Base-by-base conservation (phyloP, 2,113 vertebrate genomes). In the Polyodon spathula region DNA sequence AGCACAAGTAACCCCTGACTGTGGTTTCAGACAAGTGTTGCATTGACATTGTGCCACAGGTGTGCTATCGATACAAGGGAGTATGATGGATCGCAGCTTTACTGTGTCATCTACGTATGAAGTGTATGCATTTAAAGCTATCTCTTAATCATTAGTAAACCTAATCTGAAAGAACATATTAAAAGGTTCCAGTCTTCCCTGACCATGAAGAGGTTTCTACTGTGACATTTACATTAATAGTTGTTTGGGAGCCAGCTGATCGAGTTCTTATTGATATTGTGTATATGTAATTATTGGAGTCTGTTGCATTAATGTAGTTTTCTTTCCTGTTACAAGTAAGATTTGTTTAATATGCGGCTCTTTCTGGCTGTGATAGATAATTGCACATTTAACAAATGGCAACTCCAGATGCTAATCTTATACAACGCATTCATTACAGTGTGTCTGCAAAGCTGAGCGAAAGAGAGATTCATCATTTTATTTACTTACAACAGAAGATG, bases 241-340 rank as follows among this genome's bases (percentile, higher is more conserved):
- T 81, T 73, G 78, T 83, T 78, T 84, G 70, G 68, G 65, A 79
- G 80, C 83, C 78, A 54, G 68, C 59, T 76, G 71, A 65, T 66
- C 65, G 39, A 66, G 77, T 67, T 6, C 79, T 77, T 73, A 76
- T 81, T 54, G 50, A 76, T 76, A 78, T 73, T 67, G 75, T 77
- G 79, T 83, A 88, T 87, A 80, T 76, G 81, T 86, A 85, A 87
- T 86, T 83, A 80, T 74, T 65, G 68, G 68, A 74, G 74, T 78
- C 68, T 75, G 78, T 83, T 84, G 81, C 83, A 76, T 77, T 86
- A 88, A 50, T 75, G 79, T 56, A 66, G 75, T 73, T 82, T 81
- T 83, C 80, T 76, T 76, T 79, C 79, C 81, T 71, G 77, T 84
- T 80, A 85, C 78, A 82, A 80, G 75, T 64, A 67, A 74, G 71